These are phyloP conservation scores for Stenodema calcarata DNA, from an alignment of 2,888 invertebrate genomes.

Conservation along the genomic window DNA sequence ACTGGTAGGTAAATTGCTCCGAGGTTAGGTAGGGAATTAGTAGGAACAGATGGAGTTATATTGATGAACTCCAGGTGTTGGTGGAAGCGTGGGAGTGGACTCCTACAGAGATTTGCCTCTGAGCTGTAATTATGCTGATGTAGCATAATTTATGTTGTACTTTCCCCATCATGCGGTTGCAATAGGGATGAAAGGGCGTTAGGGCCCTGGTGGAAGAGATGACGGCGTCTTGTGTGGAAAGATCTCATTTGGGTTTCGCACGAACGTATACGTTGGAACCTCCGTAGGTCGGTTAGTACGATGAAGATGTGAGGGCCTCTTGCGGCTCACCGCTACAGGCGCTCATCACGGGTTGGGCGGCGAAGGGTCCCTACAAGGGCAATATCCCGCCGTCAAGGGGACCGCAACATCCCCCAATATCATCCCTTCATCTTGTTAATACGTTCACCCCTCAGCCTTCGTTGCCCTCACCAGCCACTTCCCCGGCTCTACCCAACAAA, in stretches of 20 bases:
- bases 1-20: too few relatives aligned
- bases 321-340: conserved; percentile 41
- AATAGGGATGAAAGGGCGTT: too few relatives aligned
- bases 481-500: not conserved
- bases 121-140: too few relatives aligned
- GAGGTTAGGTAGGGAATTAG: too few relatives aligned
- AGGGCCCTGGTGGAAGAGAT: too few relatives aligned
- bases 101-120: too few relatives aligned
- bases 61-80: too few relatives aligned
- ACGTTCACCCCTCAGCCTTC: conserved; percentile 1
- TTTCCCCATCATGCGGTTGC: too few relatives aligned
- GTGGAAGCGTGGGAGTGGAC: too few relatives aligned
- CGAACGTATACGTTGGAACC: not conserved
- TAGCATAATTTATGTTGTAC: too few relatives aligned
- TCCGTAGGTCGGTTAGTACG: not conserved
- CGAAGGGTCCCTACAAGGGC: conserved; percentile 28
- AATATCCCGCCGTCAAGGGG: conserved; percentile 42
- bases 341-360: conserved; percentile 13
- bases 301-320: not conserved
- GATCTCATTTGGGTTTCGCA: not conserved
- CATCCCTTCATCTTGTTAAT: conserved; percentile 31
- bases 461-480: not conserved
- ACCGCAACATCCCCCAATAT: conserved; percentile 43
- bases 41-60: too few relatives aligned
- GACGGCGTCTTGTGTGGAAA: not conserved